phyloP scores from a whole-genome alignment of 2,888 invertebrate species.

The Spodoptera picta region DNA sequence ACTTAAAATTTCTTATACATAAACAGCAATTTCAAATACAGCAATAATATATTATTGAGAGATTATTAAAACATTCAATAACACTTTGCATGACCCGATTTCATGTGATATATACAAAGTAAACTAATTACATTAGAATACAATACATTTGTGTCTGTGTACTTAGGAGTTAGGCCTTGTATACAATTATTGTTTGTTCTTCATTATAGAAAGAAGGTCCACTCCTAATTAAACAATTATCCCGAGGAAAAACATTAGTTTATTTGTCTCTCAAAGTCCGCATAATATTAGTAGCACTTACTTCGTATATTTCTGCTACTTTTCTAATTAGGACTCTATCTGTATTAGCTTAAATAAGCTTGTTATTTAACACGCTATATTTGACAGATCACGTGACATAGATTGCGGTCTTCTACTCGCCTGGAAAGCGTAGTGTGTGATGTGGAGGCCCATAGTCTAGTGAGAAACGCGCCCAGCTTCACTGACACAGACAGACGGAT shows the following conservation, averaged over 20 bases:
- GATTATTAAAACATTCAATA: background rate
- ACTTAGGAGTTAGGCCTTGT: slow-evolving; percentile 5
- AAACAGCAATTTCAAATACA: too few species aligned
- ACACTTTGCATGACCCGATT: slow-evolving; percentile 4
- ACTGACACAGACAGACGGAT: too few species aligned
- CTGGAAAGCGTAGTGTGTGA: too few species aligned
- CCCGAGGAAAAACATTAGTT: background rate
- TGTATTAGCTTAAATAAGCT: too few species aligned
- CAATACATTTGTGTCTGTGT: slow-evolving; percentile 15
- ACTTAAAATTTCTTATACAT: too few species aligned
- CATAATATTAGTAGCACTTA: background rate
- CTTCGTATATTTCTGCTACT: too few species aligned
- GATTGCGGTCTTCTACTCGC: too few species aligned
- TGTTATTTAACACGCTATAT: background rate
- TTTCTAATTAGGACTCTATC: too few species aligned
- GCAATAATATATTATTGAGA: too few species aligned
- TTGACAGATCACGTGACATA: too few species aligned
- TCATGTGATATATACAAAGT: slow-evolving; percentile 5
- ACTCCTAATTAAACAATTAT: slow-evolving; percentile 4
- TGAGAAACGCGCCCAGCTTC: too few species aligned
- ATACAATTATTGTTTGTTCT: slow-evolving; percentile 13
- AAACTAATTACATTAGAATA: slow-evolving; percentile 21
- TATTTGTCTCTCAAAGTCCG: background rate
- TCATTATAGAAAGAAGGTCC: slow-evolving; percentile 5
- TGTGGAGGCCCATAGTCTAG: too few species aligned